A percentile compares a stretch with the other conserved stretches of the same genome.
Conservation (phyloP, 2,888 invertebrate species). For the Morpho achilles region DNA sequence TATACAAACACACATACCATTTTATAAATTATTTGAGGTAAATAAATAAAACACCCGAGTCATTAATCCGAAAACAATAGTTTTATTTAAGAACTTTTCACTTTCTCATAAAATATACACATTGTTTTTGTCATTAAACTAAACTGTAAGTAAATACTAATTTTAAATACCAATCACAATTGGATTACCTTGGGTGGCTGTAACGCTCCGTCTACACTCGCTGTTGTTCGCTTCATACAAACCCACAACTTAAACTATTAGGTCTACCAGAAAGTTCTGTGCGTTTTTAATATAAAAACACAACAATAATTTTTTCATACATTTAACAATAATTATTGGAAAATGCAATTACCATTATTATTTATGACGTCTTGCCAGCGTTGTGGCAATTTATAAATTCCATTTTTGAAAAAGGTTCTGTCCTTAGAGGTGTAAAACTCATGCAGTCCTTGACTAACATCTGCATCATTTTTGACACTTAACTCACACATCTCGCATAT, state of each 20-base stretch:
- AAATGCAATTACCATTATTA: no score
- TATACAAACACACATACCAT: no score
- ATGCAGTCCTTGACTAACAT: no score
- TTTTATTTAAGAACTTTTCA: constrained; percentile 79
- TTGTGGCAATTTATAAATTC: no score
- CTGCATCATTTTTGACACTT: no score
- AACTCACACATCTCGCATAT: constrained; percentile 18
- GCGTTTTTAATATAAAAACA: no score
- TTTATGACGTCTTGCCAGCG: no score
- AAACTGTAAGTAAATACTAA: constrained; percentile 80
- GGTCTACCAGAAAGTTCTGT: no score
- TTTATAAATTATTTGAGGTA: constrained; percentile 1
- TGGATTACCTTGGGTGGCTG: constrained; percentile 46
- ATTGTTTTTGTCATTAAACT: constrained; percentile 79
- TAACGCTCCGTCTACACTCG: constrained; percentile 47
- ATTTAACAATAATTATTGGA: no score
- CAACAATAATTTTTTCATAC: no score
- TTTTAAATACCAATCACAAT: constrained; percentile 77
- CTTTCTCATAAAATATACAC: constrained; percentile 80
- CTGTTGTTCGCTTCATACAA: constrained; percentile 65
- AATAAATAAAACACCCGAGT: constrained; percentile 69
- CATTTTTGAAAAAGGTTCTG: no score
- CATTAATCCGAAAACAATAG: constrained; percentile 80
- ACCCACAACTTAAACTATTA: constrained; percentile 60
- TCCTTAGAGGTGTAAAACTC: no score